Conservation (phyloP, 1,140 invertebrate species). For the Apis laboriosa region DNA sequence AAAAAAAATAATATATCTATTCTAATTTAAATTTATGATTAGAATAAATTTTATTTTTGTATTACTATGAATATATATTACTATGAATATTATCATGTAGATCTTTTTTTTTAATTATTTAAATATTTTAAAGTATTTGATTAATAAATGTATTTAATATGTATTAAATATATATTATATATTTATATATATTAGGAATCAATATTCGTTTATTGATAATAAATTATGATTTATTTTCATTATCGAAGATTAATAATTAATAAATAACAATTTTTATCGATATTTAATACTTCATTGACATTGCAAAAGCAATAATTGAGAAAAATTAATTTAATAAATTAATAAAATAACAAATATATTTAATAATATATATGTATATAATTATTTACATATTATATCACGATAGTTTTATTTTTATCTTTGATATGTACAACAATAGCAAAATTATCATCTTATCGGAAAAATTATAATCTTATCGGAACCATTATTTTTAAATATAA, state of each 20-base stretch:
- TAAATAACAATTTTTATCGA: background rate
- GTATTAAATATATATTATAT: too few relatives aligned
- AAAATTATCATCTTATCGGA: background rate
- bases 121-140: background rate
- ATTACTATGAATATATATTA: too few relatives aligned
- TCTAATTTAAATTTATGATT: background rate
- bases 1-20: background rate
- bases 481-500: background rate
- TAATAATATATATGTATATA: background rate
- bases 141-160: background rate
- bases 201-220: background rate
- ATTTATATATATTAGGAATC: background rate
- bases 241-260: background rate
- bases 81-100: too few relatives aligned
- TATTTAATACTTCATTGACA: background rate
- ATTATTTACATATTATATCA: background rate
- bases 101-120: background rate
- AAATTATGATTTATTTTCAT: background rate
- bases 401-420: background rate
- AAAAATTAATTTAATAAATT: background rate
- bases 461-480: background rate
- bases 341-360: background rate
- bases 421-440: background rate
- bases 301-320: too few relatives aligned
- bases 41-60: background rate